Conservation (phyloP, 2,888 invertebrate genomes). For the Cinara cedri region DNA sequence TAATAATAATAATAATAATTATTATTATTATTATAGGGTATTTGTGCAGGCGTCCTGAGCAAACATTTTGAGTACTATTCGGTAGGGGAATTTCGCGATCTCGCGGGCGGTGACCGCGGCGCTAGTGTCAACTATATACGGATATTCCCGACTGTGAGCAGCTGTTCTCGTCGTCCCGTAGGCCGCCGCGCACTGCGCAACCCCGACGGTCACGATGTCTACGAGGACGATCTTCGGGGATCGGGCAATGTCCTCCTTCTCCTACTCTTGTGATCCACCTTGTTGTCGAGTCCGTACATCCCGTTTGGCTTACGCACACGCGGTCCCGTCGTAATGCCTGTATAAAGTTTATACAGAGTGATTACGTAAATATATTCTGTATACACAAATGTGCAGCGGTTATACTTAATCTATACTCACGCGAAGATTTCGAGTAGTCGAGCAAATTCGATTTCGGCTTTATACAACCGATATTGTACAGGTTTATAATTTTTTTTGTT, state of each 20-base stretch:
- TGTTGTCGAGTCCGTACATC: not conserved
- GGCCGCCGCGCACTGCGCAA: not conserved
- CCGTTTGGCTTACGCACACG: too few relatives aligned
- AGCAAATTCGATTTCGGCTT: too few relatives aligned
- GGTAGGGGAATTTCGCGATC: not conserved
- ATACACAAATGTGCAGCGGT: too few relatives aligned
- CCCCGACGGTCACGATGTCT: not conserved
- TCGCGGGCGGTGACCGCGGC: not conserved
- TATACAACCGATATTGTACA: too few relatives aligned
- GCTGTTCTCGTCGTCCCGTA: not conserved
- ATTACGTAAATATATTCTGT: too few relatives aligned
- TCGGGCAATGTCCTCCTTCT: not conserved
- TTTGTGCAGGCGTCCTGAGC: not conserved
- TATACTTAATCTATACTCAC: too few relatives aligned
- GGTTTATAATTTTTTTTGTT: too few relatives aligned
- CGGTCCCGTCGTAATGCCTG: not conserved
- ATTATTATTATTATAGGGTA: too few relatives aligned
- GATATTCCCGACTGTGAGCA: not conserved
- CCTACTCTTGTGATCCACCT: not conserved
- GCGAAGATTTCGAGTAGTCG: too few relatives aligned
- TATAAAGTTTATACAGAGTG: not conserved
- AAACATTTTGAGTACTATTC: conserved; percentile 9
- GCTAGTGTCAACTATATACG: conserved; percentile 25
- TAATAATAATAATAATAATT: not conserved
- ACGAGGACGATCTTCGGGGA: conserved; percentile 7